These are phyloP conservation scores for Halcyon malimbica DNA, from an alignment of 2,113 vertebrate species.

Conservation along the genomic window DNA sequence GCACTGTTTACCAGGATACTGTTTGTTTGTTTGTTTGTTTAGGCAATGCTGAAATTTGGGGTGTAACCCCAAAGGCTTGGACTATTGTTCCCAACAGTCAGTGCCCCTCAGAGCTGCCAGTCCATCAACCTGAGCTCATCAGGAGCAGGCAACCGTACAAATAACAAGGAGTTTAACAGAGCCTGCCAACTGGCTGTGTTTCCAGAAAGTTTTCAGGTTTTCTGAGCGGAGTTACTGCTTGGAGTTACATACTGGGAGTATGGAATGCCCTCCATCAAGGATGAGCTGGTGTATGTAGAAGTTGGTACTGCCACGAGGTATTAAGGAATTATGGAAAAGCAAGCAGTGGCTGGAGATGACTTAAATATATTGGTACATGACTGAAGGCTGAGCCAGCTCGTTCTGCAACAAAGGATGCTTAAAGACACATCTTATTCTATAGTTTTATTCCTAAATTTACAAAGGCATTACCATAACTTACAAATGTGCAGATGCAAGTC, in stretches of 20 bases:
- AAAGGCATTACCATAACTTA: background rate
- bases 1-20: background rate
- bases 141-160: background rate
- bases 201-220: background rate
- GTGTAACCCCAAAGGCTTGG: background rate
- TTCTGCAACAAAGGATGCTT: background rate
- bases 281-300: background rate
- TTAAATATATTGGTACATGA: background rate
- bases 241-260: background rate
- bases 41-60: background rate
- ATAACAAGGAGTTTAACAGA: background rate
- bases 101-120: background rate
- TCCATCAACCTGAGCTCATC: background rate
- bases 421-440: background rate
- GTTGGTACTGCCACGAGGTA: background rate
- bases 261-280: background rate
- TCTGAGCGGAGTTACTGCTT: background rate
- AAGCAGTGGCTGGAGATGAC: background rate
- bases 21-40: background rate
- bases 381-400: background rate
- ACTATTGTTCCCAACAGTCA: background rate
- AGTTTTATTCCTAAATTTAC: conserved; percentile 28
- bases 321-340: background rate
- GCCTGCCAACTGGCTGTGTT: background rate
- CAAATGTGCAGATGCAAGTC: background rate